A percentile compares a stretch with the other conserved stretches of the same genome.
Conservation (phyloP, 2,797 vertebrate genomes). For the Sphenodon punctatus region DNA sequence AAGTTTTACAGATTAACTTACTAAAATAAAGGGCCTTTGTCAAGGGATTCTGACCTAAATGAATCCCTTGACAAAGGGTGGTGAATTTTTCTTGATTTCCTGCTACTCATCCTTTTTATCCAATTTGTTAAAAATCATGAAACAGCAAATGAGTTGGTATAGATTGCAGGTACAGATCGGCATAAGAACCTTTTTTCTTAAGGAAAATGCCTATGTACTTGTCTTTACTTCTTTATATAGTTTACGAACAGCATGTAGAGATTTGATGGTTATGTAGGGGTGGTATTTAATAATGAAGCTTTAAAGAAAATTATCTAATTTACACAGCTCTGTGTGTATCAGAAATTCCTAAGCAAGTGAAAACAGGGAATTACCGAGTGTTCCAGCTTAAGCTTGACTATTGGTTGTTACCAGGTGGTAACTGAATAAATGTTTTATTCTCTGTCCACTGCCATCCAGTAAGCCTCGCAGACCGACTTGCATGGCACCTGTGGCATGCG, state of each 20-base stretch:
- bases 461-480: too few relatives aligned
- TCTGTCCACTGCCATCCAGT: too few relatives aligned
- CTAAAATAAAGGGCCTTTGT: too few relatives aligned
- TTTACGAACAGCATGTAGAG: not conserved
- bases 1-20: too few relatives aligned
- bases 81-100: not conserved
- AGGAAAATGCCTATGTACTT: not conserved
- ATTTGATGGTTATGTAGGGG: not conserved
- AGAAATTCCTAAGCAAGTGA: not conserved
- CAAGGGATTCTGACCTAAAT: not conserved
- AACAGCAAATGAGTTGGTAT: not conserved
- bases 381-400: not conserved
- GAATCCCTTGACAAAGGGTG: not conserved
- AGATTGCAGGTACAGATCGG: not conserved
- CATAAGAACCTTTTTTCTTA: not conserved
- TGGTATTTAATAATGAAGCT: not conserved
- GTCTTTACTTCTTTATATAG: not conserved
- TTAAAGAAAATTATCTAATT: not conserved
- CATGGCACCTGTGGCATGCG: too few relatives aligned
- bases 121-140: not conserved
- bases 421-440: too few relatives aligned
- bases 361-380: not conserved
- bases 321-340: not conserved
- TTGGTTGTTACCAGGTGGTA: too few relatives aligned
- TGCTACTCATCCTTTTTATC: not conserved